phyloP scores from a whole-genome alignment of 2,888 invertebrate genomes.

The Heliconius charithonia region DNA sequence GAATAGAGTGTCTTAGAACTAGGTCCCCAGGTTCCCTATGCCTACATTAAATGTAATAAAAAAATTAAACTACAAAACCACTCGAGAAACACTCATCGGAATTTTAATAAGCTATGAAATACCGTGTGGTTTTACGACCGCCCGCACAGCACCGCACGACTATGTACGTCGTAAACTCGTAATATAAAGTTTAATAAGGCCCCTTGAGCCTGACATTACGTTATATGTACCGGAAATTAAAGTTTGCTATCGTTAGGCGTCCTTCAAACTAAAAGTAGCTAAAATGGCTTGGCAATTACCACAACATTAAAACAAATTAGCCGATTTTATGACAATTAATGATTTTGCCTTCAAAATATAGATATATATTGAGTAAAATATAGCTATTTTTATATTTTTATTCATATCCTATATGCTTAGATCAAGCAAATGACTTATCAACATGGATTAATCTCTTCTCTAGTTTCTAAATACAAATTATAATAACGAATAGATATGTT shows the following conservation, averaged over 20 bases:
- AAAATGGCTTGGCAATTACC: background rate
- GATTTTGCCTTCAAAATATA: no score
- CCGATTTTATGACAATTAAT: background rate
- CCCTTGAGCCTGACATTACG: constrained; percentile 19
- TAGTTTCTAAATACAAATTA: no score
- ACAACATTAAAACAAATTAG: no score
- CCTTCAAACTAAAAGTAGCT: constrained; percentile 4
- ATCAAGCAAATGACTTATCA: no score
- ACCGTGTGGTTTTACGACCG: constrained; percentile 28
- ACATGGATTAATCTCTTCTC: no score
- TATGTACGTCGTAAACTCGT: constrained; percentile 29
- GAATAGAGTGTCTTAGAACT: background rate
- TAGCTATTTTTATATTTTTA: no score
- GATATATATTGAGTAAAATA: no score
- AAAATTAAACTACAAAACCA: constrained; percentile 35
- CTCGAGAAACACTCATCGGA: constrained; percentile 45
- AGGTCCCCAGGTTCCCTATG: background rate
- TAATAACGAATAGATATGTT: no score
- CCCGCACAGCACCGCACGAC: background rate
- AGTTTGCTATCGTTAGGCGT: constrained; percentile 8
- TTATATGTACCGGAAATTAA: constrained; percentile 33
- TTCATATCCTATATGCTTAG: no score
- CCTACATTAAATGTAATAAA: background rate
- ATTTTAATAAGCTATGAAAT: constrained; percentile 38
- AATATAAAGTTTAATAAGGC: constrained; percentile 30